Evolutionary conservation across 2,113 vertebrate genomes (phyloP).

Genomic region (Larimichthys polyactis): DNA sequence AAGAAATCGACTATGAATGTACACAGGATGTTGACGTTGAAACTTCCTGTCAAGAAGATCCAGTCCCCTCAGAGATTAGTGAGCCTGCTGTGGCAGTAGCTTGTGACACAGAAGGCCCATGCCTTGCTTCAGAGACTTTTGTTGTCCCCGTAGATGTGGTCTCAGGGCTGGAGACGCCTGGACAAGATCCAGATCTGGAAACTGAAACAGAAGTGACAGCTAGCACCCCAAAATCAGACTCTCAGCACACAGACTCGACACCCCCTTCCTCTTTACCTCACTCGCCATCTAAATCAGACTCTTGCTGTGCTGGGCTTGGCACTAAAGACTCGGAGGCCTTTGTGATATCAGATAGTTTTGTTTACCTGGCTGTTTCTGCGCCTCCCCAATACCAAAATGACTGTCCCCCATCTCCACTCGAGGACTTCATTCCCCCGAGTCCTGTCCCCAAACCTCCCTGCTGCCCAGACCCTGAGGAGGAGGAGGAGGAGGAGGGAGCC

Average conservation of each 20-base stretch:
- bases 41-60: slow-evolving; percentile 61
- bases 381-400: slow-evolving; percentile 74
- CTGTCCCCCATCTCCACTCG: slow-evolving; percentile 79
- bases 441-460: slow-evolving; percentile 74
- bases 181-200: slow-evolving; percentile 33
- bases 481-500: slow-evolving; percentile 67
- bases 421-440: slow-evolving; percentile 79
- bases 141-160: slow-evolving; percentile 30
- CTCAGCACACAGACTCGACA: slow-evolving; percentile 33
- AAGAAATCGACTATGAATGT: slow-evolving; percentile 56
- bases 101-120: slow-evolving; percentile 55
- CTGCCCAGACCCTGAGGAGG: slow-evolving; percentile 44
- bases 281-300: slow-evolving; percentile 48
- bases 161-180: slow-evolving; percentile 44
- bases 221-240: slow-evolving; percentile 71
- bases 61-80: slow-evolving; percentile 45
- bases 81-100: slow-evolving; percentile 29
- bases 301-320: slow-evolving; percentile 56
- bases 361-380: slow-evolving; percentile 86
- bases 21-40: slow-evolving; percentile 61
- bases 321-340: slow-evolving; percentile 77
- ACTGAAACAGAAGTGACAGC: slow-evolving; percentile 37
- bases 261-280: slow-evolving; percentile 52
- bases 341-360: slow-evolving; percentile 85
- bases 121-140: slow-evolving; percentile 37